Evolutionary conservation across 1,140 invertebrate species (phyloP).

Genomic region (Cherax destructor): DNA sequence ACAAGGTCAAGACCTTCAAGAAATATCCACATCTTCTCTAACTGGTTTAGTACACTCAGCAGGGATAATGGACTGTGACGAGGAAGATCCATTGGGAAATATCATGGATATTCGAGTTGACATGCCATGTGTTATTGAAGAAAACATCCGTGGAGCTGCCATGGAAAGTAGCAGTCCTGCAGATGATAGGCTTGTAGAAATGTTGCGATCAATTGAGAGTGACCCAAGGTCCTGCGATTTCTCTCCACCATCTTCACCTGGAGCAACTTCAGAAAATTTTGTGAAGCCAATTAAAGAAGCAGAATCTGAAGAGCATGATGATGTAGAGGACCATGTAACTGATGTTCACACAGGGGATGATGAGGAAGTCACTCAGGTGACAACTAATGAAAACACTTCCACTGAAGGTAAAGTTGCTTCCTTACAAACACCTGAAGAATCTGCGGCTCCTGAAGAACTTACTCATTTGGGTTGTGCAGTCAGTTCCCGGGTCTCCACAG

Average conservation of each 20-base stretch:
- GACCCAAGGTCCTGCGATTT: slow-evolving; percentile 56
- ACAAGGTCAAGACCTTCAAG: slow-evolving; percentile 54
- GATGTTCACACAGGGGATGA: not conserved
- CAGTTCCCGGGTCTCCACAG: slow-evolving; percentile 24
- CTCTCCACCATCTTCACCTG: slow-evolving; percentile 55
- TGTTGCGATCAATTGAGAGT: slow-evolving; percentile 63
- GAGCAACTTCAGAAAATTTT: slow-evolving; percentile 29
- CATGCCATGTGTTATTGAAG: slow-evolving; percentile 58
- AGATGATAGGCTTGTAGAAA: slow-evolving; percentile 56
- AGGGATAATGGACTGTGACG: slow-evolving; percentile 60
- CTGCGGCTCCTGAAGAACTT: not conserved
- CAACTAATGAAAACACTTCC: not conserved
- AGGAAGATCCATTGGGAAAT: slow-evolving; percentile 52
- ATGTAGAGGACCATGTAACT: slow-evolving; percentile 16
- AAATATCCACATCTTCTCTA: slow-evolving; percentile 52
- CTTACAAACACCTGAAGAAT: slow-evolving; percentile 18
- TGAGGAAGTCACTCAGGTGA: not conserved
- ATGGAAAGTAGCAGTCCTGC: slow-evolving; percentile 46
- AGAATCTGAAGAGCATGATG: slow-evolving; percentile 2
- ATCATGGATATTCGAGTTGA: slow-evolving; percentile 63
- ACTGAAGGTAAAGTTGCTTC: not conserved
- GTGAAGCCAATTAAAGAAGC: slow-evolving; percentile 25
- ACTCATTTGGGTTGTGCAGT: not conserved
- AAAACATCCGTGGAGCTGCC: slow-evolving; percentile 37
- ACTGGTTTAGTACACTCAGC: slow-evolving; percentile 60